Base-by-base conservation (phyloP, 2,888 invertebrate genomes). In the Apantesis nais region DNA sequence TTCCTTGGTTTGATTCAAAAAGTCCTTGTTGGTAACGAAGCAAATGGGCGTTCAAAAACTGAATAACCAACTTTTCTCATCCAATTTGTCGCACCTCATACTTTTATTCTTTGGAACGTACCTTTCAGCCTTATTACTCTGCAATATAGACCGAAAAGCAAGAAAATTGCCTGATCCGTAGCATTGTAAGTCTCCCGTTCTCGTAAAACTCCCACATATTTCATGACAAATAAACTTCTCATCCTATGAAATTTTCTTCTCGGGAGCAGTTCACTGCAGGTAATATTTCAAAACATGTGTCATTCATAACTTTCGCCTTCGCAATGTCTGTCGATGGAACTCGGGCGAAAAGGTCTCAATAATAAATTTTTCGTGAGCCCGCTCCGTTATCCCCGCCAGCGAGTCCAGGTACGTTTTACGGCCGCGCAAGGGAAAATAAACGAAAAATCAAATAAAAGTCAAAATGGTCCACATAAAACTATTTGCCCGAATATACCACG, bases 221-320 rank as follows among this genome's bases (percentile, higher is more conserved):
- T 93, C 93, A 93, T 89, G 93, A 93, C 93, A 93, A 94, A 94
- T 94, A 94, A 95, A 95, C 94, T 94, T 93, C 93, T 92, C 91
- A 92, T 93, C 92, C 90, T 85, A 91, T 92, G 92, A 93, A 93
- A 92, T 92, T 92, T 90, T 90, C 89, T 92, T 90, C 88, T 87
- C 85, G 86, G 89, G 90, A 92, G 92, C 91, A 91, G 92, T 93
- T 93, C 90, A 91, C 89, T 93, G 92, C 92, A 93, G 93, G 94
- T 93, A 93, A 95, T 95, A 94, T 95, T 94, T 95, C 95, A 94
- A 95, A 95, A 95, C 94, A 95, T 94, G 93, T 94, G 94, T 95
- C 94, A 94, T 95, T 95, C 94, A 94, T 94, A 95, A 95, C 93
- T 95, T 95, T 93, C 91, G 89, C 94, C 90, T 93, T 93, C 92